A percentile compares a stretch with the other conserved stretches of the same genome.
Evolutionary conservation across 2,113 vertebrate genomes (phyloP).

Genomic region (Cathartes aura): DNA sequence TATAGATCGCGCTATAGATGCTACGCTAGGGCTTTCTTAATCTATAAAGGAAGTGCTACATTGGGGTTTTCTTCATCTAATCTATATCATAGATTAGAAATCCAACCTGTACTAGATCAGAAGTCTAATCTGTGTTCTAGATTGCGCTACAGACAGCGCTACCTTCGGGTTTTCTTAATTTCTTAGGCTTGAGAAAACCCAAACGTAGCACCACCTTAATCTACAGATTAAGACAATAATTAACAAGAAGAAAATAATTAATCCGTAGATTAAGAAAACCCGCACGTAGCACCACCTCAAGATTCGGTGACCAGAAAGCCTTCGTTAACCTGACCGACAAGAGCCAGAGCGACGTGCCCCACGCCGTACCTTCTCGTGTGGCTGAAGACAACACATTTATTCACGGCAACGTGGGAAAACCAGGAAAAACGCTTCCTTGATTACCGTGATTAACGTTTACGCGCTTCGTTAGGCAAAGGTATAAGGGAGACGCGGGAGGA

Average conservation of each 20-base stretch:
- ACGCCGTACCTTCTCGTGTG: accelerated
- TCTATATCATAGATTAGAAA: neutral
- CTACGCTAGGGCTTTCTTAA: neutral
- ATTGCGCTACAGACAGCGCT: no score
- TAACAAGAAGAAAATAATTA: neutral
- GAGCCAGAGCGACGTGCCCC: no score
- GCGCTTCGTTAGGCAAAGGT: neutral
- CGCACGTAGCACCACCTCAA: accelerated
- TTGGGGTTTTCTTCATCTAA: neutral
- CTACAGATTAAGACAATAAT: no score
- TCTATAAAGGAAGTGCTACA: no score
- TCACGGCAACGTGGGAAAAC: accelerated
- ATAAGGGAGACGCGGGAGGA: accelerated
- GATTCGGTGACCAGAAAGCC: accelerated
- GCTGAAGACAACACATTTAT: accelerated
- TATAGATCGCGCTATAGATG: accelerated
- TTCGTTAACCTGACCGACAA: accelerated
- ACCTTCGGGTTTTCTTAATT: neutral
- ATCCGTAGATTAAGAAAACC: neutral
- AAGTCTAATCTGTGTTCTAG: neutral
- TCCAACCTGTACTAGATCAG: neutral
- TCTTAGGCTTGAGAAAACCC: neutral
- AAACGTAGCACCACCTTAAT: accelerated
- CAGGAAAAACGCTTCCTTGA: neutral
- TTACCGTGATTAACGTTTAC: accelerated